These are phyloP conservation scores for Busseola fusca DNA, from an alignment of 2,888 invertebrate species.

Conservation along the genomic window DNA sequence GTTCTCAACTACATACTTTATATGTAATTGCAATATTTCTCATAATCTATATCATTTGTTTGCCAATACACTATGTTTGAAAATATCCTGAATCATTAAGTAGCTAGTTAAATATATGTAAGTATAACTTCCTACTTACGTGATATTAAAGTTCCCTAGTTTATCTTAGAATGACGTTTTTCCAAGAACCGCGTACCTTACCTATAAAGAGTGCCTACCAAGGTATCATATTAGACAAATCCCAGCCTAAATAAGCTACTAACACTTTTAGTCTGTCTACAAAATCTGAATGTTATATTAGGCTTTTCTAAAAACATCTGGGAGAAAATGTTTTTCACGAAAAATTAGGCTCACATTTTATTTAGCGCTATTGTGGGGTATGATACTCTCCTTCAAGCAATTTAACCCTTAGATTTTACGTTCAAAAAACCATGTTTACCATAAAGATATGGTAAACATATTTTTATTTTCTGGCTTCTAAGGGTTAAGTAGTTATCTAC, in stretches of 20 bases:
- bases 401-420: neutral
- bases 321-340: neutral
- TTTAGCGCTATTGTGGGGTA: neutral
- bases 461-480: too few species aligned
- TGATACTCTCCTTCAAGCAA: too few species aligned
- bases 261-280: neutral
- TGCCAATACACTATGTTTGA: neutral
- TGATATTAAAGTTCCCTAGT: neutral
- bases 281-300: neutral
- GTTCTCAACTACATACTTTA: neutral
- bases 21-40: neutral
- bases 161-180: neutral
- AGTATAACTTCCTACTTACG: too few species aligned
- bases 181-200: neutral
- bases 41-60: neutral
- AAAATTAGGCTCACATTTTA: conserved; percentile 9
- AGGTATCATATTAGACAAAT: neutral
- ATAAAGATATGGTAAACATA: too few species aligned
- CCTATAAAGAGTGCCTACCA: neutral
- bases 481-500: too few species aligned
- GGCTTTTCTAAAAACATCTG: neutral
- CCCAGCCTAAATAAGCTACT: neutral
- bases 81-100: conserved; percentile 1
- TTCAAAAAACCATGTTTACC: neutral
- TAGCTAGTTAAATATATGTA: neutral